These are phyloP conservation scores for Rhogogaster chlorosoma DNA, from an alignment of 2,888 invertebrate genomes.

Conservation along the genomic window DNA sequence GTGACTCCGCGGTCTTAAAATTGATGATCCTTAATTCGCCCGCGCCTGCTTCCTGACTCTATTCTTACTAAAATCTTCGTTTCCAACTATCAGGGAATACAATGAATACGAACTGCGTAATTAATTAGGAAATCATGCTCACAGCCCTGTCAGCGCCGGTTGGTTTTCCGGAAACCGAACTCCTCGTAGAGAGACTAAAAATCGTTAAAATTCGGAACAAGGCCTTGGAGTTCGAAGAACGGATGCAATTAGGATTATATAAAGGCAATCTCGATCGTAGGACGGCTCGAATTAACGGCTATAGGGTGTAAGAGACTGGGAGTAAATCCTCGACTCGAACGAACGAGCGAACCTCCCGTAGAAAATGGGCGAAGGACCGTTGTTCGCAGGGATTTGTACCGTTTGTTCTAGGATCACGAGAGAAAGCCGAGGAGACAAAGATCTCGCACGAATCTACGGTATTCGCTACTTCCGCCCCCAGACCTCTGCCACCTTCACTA, in stretches of 20 bases:
- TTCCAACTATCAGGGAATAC: neutral
- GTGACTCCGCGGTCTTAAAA: neutral
- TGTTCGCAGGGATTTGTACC: constrained; percentile 2
- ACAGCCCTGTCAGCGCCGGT: neutral
- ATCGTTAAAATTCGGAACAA: neutral
- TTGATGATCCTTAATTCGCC: neutral
- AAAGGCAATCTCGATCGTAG: neutral
- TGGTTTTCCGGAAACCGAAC: neutral
- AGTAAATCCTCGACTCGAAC: neutral
- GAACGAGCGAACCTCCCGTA: neutral
- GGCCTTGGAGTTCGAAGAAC: neutral
- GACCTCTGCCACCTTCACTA: constrained; percentile 46
- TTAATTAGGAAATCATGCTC: neutral
- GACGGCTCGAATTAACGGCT: neutral
- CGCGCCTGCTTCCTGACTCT: neutral
- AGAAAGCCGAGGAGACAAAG: constrained; percentile 29
- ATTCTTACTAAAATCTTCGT: neutral
- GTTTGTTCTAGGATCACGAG: constrained; percentile 31
- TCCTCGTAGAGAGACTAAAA: neutral
- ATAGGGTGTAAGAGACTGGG: neutral
- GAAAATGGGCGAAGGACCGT: neutral
- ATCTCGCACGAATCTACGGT: constrained; percentile 22
- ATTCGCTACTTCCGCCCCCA: constrained; percentile 23
- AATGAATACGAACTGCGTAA: neutral
- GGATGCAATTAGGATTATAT: neutral